Evolutionary conservation across 37 sponge, comb jelly and placozoan species (phyloP).

Genomic region (Hexactinellida sp.): DNA sequence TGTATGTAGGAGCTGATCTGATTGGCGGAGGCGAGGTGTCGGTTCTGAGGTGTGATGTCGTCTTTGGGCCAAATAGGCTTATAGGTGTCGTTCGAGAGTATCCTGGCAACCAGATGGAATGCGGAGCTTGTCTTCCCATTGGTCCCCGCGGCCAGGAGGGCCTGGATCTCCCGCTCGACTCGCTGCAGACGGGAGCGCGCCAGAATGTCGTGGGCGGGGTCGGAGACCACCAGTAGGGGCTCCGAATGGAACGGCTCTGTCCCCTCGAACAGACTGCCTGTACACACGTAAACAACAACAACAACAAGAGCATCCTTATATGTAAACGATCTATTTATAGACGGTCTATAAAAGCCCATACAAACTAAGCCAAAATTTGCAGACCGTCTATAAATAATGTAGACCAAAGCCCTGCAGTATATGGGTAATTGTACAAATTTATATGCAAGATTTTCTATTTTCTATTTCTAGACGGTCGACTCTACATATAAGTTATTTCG

Average conservation of each 20-base stretch:
- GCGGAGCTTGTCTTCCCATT: background rate
- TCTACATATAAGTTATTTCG: no score
- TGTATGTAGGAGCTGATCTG: background rate
- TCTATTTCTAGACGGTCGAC: no score
- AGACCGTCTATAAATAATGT: no score
- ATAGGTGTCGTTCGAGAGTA: background rate
- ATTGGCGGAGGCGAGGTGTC: background rate
- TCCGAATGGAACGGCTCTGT: background rate
- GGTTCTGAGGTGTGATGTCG: background rate
- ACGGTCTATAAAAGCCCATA: no score
- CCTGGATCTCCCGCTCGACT: background rate
- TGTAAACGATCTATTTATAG: no score
- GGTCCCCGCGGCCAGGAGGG: background rate
- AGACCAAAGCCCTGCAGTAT: no score
- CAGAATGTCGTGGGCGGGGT: background rate
- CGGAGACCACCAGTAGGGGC: background rate
- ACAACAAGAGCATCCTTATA: no score
- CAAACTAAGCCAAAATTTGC: no score
- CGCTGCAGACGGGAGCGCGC: background rate
- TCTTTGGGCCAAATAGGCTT: constrained; percentile 10
- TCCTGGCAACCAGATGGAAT: constrained; percentile 15
- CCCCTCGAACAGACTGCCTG: background rate
- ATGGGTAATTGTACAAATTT: no score
- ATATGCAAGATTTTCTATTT: no score
- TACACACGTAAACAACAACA: background rate